phyloP scores from a whole-genome alignment of 2,888 invertebrate genomes.

The Oscheius onirici region DNA sequence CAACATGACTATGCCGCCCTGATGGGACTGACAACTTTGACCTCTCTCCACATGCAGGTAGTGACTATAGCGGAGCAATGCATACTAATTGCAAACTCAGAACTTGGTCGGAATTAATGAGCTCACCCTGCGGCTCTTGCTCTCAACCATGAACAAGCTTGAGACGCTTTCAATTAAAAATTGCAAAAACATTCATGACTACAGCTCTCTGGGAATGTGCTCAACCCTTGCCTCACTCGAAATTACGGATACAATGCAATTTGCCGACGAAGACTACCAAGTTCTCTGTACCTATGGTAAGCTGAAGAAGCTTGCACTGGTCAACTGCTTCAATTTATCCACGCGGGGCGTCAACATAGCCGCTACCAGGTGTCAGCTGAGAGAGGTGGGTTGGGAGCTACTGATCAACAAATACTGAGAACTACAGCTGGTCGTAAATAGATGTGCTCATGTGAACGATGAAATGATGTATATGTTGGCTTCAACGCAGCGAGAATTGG shows the following conservation, averaged over 20 bases:
- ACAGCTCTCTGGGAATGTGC: slow-evolving; percentile 34
- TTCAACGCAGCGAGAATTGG: slow-evolving; percentile 37
- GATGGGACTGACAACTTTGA: slow-evolving; percentile 11
- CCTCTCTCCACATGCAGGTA: slow-evolving; percentile 26
- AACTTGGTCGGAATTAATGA: slow-evolving; percentile 37
- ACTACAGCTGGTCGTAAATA: slow-evolving; percentile 39
- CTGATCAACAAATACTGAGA: not conserved
- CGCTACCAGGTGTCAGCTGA: slow-evolving; percentile 38
- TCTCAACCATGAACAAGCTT: slow-evolving; percentile 31
- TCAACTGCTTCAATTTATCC: slow-evolving; percentile 44
- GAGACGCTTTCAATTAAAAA: slow-evolving; percentile 34
- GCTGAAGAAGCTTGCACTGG: slow-evolving; percentile 32
- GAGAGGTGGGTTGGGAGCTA: slow-evolving; percentile 27
- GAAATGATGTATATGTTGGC: slow-evolving; percentile 44
- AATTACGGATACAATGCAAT: slow-evolving; percentile 40
- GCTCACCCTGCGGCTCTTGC: slow-evolving; percentile 29
- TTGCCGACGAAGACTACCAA: slow-evolving; percentile 36
- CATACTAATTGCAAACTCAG: slow-evolving; percentile 28
- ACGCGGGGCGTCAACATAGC: slow-evolving; percentile 36
- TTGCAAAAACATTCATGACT: slow-evolving; percentile 42
- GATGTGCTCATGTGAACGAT: slow-evolving; percentile 39
- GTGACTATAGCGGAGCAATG: not conserved
- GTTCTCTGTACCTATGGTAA: slow-evolving; percentile 30
- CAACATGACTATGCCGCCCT: slow-evolving; percentile 25
- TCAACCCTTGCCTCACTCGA: slow-evolving; percentile 31